A percentile compares a stretch with the other conserved stretches of the same genome.
Evolutionary conservation across 2,113 vertebrate species (phyloP).

Genomic region (Lonchura striata): DNA sequence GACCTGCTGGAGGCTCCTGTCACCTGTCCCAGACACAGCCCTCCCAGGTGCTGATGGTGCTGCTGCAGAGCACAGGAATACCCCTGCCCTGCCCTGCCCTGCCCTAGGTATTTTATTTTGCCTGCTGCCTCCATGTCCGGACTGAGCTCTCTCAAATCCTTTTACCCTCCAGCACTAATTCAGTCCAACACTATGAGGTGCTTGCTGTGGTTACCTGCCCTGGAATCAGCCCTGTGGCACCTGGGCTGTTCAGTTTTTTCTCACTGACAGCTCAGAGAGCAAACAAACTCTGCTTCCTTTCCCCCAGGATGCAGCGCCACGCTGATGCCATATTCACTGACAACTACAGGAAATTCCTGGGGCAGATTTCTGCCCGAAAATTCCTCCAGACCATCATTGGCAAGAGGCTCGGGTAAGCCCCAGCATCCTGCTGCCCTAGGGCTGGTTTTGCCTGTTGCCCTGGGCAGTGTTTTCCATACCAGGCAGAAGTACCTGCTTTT

Average conservation of each 20-base stretch:
- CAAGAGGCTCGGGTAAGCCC: slow-evolving; percentile 83
- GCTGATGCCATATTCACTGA: slow-evolving; percentile 94
- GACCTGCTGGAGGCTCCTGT: not conserved
- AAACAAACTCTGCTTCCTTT: not conserved
- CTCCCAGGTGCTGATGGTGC: not conserved
- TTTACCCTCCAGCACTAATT: accelerated
- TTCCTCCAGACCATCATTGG: slow-evolving; percentile 90
- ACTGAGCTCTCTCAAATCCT: not conserved
- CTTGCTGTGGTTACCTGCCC: not conserved
- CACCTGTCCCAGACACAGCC: not conserved
- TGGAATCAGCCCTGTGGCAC: not conserved
- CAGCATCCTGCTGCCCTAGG: not conserved
- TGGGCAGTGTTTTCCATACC: not conserved
- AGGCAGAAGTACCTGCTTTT: not conserved
- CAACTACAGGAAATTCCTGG: slow-evolving; percentile 90
- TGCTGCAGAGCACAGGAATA: not conserved
- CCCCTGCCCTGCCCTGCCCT: not conserved
- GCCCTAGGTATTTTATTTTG: not conserved
- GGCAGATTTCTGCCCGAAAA: slow-evolving; percentile 88
- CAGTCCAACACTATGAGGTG: not conserved
- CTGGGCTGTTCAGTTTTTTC: not conserved
- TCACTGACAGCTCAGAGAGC: not conserved
- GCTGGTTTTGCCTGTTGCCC: not conserved
- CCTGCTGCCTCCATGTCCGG: not conserved
- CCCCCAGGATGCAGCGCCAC: slow-evolving; percentile 81